These are phyloP conservation scores for Aphelenchoides besseyi DNA, from an alignment of 1,140 invertebrate genomes.

Conservation along the genomic window DNA sequence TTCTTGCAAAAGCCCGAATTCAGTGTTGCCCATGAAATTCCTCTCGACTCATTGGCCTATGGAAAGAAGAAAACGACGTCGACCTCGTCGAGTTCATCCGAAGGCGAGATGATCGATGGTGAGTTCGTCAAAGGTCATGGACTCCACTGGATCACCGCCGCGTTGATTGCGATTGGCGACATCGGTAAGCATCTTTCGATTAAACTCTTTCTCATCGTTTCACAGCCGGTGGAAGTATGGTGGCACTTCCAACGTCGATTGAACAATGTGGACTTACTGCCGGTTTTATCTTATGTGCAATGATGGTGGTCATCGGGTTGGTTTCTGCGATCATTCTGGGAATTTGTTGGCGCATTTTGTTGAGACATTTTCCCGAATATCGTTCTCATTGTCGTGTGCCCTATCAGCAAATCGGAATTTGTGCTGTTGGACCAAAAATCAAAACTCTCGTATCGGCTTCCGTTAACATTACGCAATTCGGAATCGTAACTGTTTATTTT, in stretches of 20 bases:
- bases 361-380: conserved; percentile 70
- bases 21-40: neutral
- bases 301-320: conserved; percentile 29
- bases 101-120: conserved; percentile 18
- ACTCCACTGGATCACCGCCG: conserved; percentile 64
- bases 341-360: conserved; percentile 72
- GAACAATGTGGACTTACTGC: conserved; percentile 28
- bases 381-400: conserved; percentile 64
- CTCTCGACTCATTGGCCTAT: neutral
- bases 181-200: neutral
- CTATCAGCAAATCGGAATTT: conserved; percentile 70
- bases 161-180: conserved; percentile 72
- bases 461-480: conserved; percentile 71
- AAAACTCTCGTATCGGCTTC: conserved; percentile 65
- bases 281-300: conserved; percentile 30
- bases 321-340: conserved; percentile 65
- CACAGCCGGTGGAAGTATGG: conserved; percentile 69
- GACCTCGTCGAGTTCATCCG: neutral
- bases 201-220: neutral
- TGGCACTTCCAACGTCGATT: conserved; percentile 9
- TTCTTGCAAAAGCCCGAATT: no score
- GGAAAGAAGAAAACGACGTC: neutral
- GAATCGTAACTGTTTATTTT: conserved; percentile 71
- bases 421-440: conserved; percentile 14
- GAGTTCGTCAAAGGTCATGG: conserved; percentile 21